These are phyloP conservation scores for Salticus scenicus DNA, from an alignment of 2,888 invertebrate species.

Conservation along the genomic window DNA sequence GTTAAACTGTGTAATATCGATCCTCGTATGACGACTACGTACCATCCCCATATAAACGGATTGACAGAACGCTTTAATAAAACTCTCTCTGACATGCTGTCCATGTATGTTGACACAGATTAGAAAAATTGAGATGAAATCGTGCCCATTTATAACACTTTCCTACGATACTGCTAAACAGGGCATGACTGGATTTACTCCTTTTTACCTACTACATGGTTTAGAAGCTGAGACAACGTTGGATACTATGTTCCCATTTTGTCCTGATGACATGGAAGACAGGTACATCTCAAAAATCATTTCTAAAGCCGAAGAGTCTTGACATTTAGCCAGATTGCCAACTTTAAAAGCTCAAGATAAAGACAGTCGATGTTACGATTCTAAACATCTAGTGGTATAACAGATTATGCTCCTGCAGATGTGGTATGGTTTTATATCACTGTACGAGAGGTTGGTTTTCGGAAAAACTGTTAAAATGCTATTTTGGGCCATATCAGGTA, in stretches of 20 bases:
- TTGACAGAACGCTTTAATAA: conserved; percentile 27
- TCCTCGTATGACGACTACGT: background rate
- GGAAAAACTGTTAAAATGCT: background rate
- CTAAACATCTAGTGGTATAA: no score
- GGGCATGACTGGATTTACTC: background rate
- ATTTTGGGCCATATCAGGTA: background rate
- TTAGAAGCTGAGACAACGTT: background rate
- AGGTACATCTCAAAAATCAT: background rate
- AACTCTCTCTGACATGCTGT: background rate
- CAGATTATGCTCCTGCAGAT: background rate
- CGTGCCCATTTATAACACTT: background rate
- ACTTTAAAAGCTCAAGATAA: no score
- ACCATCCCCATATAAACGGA: background rate
- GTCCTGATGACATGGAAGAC: background rate
- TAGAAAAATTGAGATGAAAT: background rate
- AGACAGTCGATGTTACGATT: no score
- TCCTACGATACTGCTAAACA: background rate
- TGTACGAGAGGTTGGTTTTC: background rate
- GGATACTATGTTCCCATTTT: background rate
- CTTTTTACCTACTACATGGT: background rate
- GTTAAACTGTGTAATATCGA: background rate
- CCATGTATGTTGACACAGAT: background rate
- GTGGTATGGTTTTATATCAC: background rate
- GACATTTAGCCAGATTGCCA: no score
- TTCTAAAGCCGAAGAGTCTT: background rate